A percentile compares a stretch with the other conserved stretches of the same genome.
phyloP scores from a whole-genome alignment of 2,113 vertebrate genomes.

The Lamprologus speciosus region DNA sequence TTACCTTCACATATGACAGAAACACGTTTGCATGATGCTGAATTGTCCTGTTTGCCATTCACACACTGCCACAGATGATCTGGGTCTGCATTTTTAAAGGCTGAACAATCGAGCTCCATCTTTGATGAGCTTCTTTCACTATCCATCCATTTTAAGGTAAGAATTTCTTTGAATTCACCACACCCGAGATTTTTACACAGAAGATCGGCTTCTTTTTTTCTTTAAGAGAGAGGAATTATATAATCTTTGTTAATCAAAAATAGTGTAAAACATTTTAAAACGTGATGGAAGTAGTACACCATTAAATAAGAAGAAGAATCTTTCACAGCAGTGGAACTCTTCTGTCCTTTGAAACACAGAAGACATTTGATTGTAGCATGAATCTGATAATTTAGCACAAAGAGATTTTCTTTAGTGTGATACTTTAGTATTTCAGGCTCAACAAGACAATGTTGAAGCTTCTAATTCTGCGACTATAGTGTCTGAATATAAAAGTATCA shows the following conservation, averaged over 20 bases:
- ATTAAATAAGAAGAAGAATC: background rate
- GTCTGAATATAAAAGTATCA: background rate
- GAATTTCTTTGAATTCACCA: background rate
- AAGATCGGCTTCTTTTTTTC: background rate
- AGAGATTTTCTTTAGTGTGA: background rate
- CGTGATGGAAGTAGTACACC: background rate
- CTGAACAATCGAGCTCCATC: background rate
- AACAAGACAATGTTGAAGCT: background rate
- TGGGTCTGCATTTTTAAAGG: background rate
- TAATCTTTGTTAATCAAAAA: background rate
- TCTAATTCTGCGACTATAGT: background rate
- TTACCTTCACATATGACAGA: background rate
- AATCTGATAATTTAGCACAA: background rate
- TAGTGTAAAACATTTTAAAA: background rate
- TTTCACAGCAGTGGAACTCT: background rate
- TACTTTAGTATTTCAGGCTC: background rate
- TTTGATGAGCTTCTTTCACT: background rate
- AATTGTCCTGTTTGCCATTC: background rate
- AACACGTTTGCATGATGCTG: background rate
- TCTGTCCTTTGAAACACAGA: background rate
- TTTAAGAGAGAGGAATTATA: background rate
- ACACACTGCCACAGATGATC: background rate
- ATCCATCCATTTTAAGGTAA: background rate
- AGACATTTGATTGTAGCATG: rapidly evolving
- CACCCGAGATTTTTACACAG: background rate